These are phyloP conservation scores for Habrosyne pyritoides DNA, from an alignment of 2,888 invertebrate species.

Conservation along the genomic window DNA sequence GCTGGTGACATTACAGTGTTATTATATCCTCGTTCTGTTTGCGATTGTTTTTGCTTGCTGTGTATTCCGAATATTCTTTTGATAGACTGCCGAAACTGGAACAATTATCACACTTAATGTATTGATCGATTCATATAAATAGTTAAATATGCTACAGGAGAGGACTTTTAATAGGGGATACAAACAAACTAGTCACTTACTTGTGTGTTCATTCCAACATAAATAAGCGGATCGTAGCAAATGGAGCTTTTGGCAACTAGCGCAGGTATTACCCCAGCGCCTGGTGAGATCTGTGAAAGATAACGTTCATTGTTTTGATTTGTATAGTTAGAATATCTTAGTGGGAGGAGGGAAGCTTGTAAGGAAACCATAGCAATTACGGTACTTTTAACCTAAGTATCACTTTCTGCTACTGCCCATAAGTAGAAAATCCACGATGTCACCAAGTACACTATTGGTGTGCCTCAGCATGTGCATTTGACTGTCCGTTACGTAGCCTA, in stretches of 20 bases:
- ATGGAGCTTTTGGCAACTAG: constrained; percentile 90
- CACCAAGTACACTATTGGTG: too few relatives aligned
- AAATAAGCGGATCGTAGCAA: constrained; percentile 90
- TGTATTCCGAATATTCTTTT: constrained; percentile 74
- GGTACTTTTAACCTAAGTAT: too few relatives aligned
- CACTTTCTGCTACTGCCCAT: too few relatives aligned
- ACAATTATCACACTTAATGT: constrained; percentile 23
- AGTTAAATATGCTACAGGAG: too few relatives aligned
- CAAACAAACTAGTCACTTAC: constrained; percentile 49
- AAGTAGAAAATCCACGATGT: too few relatives aligned
- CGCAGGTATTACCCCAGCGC: constrained; percentile 87
- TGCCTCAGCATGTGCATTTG: too few relatives aligned
- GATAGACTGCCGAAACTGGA: constrained; percentile 79
- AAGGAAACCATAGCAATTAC: too few relatives aligned
- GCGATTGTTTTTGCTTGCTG: constrained; percentile 56
- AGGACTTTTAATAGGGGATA: background rate
- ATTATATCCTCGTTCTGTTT: constrained; percentile 60
- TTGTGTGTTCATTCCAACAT: constrained; percentile 89
- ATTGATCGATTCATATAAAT: too few relatives aligned
- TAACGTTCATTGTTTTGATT: too few relatives aligned
- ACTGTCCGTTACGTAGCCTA: too few relatives aligned
- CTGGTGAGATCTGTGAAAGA: constrained; percentile 80
- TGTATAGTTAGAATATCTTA: too few relatives aligned
- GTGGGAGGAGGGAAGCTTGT: too few relatives aligned
- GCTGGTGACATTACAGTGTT: constrained; percentile 70